Base-by-base conservation (phyloP, 2,797 vertebrate species). In the Netta rufina region DNA sequence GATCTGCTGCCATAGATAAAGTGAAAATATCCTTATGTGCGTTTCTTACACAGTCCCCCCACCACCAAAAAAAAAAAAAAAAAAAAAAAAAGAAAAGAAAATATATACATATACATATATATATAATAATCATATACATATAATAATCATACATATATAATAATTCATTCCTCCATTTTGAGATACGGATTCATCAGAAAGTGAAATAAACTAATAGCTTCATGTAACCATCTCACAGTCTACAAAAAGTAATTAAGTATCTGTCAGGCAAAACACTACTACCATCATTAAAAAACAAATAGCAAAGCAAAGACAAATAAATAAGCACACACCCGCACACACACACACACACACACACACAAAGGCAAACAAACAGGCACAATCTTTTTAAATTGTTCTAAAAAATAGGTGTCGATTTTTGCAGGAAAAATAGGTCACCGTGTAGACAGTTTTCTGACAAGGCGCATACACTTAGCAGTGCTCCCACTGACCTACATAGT, bases 401-500 rank as follows among this genome's bases (percentile, higher is more conserved):
- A 66, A 4, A 53, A 53, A 27, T 7, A 47, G 17, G 3, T 75
- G 51, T 41, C 53, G 13, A 4, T 22, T 22, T 22, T 10, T 58
- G 14, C 22, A 53, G 8, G 33, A 47, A 39, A 72, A 85, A 18
- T 3, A 14, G 6, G 8, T 18, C 25, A 36, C 10, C 6, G 17
- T 9, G 6, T 12, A 22, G 21, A 13, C 39, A 10, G 4, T 8
- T 30, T 21, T 28, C 16, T 27, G 24, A 10, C 22, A 5, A 21
- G 4, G n/a, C 20, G 6, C 13, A 28, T 4, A 20, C 14, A 19
- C 6, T 13, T 8, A 8, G 8, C 14, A 2, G 7, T 27, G 30
- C 14, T 22, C 17, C 38, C 12, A 8, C 9, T 27, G 54, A 30
- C 2, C 30, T 33, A 28, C 21, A 22, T 47, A 24, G 57, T 15